Evolutionary conservation across 1,140 invertebrate genomes (phyloP).

Genomic region (Ips typographus): DNA sequence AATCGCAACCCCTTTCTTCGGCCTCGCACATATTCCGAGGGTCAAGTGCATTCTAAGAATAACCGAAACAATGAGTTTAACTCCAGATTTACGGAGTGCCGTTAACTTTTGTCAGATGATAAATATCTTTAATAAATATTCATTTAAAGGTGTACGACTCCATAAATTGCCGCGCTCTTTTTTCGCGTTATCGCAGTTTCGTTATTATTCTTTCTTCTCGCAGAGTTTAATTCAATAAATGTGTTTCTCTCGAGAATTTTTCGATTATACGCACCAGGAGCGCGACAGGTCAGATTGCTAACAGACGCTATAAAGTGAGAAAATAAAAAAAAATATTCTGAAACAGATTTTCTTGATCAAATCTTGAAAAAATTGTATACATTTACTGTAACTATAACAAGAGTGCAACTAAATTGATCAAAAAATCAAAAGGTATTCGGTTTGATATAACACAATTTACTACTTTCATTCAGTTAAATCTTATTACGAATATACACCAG

Average conservation of each 20-base stretch:
- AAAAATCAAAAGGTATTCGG: neutral
- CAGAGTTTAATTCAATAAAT: conserved; percentile 25
- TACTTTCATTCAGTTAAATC: neutral
- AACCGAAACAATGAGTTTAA: neutral
- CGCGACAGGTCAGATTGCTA: neutral
- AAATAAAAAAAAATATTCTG: neutral
- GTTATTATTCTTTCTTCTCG: conserved; percentile 17
- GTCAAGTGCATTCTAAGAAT: neutral
- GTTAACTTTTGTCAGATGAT: conserved; percentile 31
- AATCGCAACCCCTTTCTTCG: conserved; percentile 2
- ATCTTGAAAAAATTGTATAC: neutral
- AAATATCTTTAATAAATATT: conserved; percentile 30
- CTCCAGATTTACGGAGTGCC: conserved; percentile 10
- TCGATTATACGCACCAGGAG: conserved; percentile 17
- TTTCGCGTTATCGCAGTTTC: conserved; percentile 18
- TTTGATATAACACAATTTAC: neutral
- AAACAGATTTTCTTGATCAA: neutral
- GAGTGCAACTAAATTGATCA: neutral
- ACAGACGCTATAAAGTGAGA: too few relatives aligned
- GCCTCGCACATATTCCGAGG: conserved; percentile 3
- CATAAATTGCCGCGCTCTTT: conserved; percentile 20
- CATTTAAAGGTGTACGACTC: conserved; percentile 24
- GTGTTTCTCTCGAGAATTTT: conserved; percentile 17
- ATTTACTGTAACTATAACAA: neutral
- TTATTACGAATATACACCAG: too few relatives aligned